Conservation (phyloP, 1,140 invertebrate genomes). For the Portunus trituberculatus region DNA sequence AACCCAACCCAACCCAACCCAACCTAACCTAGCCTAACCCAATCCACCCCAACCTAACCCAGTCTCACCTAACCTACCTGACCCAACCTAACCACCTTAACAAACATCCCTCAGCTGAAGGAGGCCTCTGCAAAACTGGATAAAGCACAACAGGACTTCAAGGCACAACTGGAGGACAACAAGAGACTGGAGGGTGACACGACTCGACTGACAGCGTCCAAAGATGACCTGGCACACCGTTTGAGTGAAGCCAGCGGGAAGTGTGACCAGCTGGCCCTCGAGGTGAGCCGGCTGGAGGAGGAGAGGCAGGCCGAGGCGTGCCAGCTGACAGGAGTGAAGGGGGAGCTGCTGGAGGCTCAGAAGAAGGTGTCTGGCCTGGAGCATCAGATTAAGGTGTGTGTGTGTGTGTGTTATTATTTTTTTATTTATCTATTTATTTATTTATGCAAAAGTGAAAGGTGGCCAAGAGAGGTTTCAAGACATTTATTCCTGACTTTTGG, state of each 20-base stretch:
- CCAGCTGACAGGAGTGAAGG: not conserved
- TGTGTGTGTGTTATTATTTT: not conserved
- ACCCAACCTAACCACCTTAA: too few species aligned
- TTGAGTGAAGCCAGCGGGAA: not conserved
- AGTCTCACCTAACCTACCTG: too few species aligned
- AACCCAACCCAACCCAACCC: too few species aligned
- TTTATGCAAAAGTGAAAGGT: too few species aligned
- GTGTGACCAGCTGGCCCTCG: slow-evolving; percentile 6
- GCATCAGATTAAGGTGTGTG: slow-evolving; percentile 62
- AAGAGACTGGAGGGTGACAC: not conserved
- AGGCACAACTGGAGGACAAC: not conserved
- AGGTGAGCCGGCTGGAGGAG: slow-evolving; percentile 26
- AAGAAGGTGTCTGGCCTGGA: slow-evolving; percentile 49
- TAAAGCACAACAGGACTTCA: not conserved
- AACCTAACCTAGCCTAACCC: too few species aligned
- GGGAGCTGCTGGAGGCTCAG: slow-evolving; percentile 21
- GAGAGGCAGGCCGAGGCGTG: not conserved
- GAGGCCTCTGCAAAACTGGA: not conserved
- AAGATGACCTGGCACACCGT: not conserved
- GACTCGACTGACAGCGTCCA: not conserved
- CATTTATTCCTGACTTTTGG: too few species aligned
- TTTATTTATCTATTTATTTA: not conserved
- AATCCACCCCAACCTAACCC: too few species aligned
- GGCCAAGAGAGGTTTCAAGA: too few species aligned
- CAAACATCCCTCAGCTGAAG: not conserved